Evolutionary conservation across 1,140 invertebrate species (phyloP).

Genomic region (Conus betulinus): DNA sequence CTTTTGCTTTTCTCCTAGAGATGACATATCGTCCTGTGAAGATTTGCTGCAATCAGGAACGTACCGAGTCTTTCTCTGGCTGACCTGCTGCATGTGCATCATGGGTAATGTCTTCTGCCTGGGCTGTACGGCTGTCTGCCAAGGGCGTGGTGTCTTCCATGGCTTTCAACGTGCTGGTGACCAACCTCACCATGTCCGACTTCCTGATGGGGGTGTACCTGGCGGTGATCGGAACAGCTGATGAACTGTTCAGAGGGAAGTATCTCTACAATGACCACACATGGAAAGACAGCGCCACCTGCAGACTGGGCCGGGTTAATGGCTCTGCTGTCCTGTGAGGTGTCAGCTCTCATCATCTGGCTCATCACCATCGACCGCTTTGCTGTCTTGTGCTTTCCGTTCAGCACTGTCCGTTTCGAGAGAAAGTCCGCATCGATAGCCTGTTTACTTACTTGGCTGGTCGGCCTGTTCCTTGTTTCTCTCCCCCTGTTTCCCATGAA

Average conservation of each 20-base stretch:
- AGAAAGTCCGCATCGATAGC: background rate
- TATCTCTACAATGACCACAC: conserved; percentile 56
- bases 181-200: conserved; percentile 63
- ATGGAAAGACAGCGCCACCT: conserved; percentile 58
- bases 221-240: conserved; percentile 58
- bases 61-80: conserved; percentile 56
- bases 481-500: conserved; percentile 29
- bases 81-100: conserved; percentile 50
- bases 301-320: conserved; percentile 63
- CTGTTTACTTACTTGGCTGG: background rate
- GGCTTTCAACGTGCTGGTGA: conserved; percentile 56
- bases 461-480: conserved; percentile 2
- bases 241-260: conserved; percentile 41
- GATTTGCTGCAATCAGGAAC: conserved; percentile 51
- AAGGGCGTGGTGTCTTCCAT: conserved; percentile 27
- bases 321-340: conserved; percentile 54
- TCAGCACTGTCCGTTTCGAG: conserved; percentile 26
- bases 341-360: conserved; percentile 36
- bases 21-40: conserved; percentile 58
- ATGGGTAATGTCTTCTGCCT: conserved; percentile 54
- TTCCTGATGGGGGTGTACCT: conserved; percentile 71
- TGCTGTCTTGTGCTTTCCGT: conserved; percentile 57
- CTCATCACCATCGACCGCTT: conserved; percentile 59
- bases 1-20: conserved; percentile 47
- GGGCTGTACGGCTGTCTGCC: conserved; percentile 41